Evolutionary conservation across 1,140 invertebrate genomes (phyloP).

Genomic region (Drosophila bifasciata): DNA sequence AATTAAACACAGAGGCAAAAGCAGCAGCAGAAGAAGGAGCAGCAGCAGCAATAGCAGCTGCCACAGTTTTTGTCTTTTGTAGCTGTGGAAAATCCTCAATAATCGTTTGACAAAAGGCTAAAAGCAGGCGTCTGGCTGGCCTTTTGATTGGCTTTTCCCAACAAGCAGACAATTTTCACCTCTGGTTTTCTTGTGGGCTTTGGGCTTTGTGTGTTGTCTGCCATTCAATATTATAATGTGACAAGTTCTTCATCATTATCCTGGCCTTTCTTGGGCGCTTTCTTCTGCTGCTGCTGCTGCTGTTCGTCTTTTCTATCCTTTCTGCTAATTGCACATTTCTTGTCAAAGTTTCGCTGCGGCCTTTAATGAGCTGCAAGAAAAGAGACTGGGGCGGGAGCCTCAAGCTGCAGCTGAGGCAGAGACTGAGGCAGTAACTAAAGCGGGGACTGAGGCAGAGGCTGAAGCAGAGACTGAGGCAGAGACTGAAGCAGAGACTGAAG

Average conservation of each 20-base stretch:
- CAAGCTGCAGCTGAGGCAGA: conserved; percentile 1
- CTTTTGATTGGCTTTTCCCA: too few species aligned
- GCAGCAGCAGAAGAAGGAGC: too few species aligned
- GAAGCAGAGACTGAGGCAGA: not conserved
- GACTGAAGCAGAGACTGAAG: conserved; percentile 1
- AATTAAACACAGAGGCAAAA: too few species aligned
- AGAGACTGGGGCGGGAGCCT: not conserved
- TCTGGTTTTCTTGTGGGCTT: conserved; percentile 4
- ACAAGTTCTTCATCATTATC: conserved; percentile 46
- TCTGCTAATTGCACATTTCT: conserved; percentile 76
- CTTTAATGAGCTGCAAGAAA: conserved; percentile 62
- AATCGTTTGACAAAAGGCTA: too few species aligned
- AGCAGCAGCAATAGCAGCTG: too few species aligned
- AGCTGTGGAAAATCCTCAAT: too few species aligned
- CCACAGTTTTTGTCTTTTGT: too few species aligned
- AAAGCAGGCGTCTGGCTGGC: too few species aligned
- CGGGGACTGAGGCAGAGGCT: not conserved
- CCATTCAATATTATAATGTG: conserved; percentile 81
- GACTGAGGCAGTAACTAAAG: too few species aligned
- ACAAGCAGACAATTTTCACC: too few species aligned
- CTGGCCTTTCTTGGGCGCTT: too few species aligned
- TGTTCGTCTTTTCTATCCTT: conserved; percentile 1
- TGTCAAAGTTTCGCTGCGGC: conserved; percentile 66
- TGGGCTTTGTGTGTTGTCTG: conserved; percentile 24
- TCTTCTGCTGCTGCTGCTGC: not conserved